phyloP scores from a whole-genome alignment of 2,888 invertebrate species.

The Drosophila cracens region DNA sequence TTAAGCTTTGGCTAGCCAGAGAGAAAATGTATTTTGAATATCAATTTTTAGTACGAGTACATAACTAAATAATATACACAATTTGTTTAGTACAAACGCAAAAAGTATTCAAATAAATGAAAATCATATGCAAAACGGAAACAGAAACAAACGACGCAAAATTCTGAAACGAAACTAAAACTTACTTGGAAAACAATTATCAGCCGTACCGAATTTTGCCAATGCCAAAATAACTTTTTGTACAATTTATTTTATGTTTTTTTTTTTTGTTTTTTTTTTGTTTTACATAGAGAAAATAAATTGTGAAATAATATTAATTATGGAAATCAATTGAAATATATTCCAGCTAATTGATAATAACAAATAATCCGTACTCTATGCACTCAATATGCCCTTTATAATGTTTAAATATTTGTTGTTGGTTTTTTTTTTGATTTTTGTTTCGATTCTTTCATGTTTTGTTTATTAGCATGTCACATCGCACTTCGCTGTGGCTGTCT shows the following conservation, averaged over 20 bases:
- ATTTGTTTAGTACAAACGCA: conserved; percentile 53
- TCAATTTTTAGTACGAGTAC: conserved; percentile 53
- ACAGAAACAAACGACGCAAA: conserved; percentile 28
- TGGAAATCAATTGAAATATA: conserved; percentile 30
- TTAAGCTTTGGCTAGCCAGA: conserved; percentile 14
- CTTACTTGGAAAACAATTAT: conserved; percentile 86
- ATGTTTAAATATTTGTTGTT: not conserved
- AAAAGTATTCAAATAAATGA: conserved; percentile 23
- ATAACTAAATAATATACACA: conserved; percentile 58
- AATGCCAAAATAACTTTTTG: conserved; percentile 83
- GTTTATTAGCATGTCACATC: conserved; percentile 29
- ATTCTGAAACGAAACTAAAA: conserved; percentile 67
- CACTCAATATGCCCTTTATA: not conserved
- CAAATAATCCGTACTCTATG: conserved; percentile 11
- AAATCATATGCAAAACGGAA: conserved; percentile 33
- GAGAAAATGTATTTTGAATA: conserved; percentile 17
- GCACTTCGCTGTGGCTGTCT: conserved; percentile 19
- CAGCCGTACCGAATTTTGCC: conserved; percentile 83
- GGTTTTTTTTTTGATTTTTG: not conserved
- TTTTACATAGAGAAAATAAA: conserved; percentile 40
- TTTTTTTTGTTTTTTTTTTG: not conserved
- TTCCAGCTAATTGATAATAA: conserved; percentile 20
- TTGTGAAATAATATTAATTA: conserved; percentile 32
- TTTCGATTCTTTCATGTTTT: conserved; percentile 12
- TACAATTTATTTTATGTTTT: conserved; percentile 24